Evolutionary conservation across 1,140 invertebrate genomes (phyloP), one percentile per base, ranked within the genome.

Genomic region (Cepaea nemoralis): DNA sequence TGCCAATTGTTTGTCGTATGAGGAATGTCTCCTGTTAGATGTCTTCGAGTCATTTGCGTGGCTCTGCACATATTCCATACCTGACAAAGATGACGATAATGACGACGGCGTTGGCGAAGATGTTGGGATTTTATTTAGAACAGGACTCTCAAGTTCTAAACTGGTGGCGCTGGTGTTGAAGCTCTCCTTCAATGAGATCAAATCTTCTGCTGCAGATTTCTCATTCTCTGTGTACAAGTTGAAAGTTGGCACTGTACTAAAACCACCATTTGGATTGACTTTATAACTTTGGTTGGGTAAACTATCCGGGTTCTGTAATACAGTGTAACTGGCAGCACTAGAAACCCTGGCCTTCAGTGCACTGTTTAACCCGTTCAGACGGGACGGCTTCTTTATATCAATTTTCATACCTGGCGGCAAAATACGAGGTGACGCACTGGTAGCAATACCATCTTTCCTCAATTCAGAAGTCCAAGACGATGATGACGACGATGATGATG

Each of bases 371-470:
- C 66, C 78, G 59, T 73, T 80, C 27, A n/a, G 16, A 24, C 63
- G 63, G 24, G 77, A 37, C 6, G 77, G 42, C 42, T 73, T 70
- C 40, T 80, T 80, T 5, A 80, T 71, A 73, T 80, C 78, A 50
- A 80, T 80, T 31, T 80, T 80, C n/a, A 48, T 80, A 19, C 78
- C 78, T 27, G 69, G 78, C 24, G 78, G 78, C 19, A 80, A 35
- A 55, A 80, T 80, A 39, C 78, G 67, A n/a, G 78, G 69, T 24
- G 66, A 71, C 22, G 67, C 16, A 22, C 22, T 39, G 14, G 78
- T 35, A 19, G 59, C 69, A 37, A 31, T 2, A 22, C 35, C 42
- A 33, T 71, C 78, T 37, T 50, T 35, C 22, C 24, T 80, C 8
- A 42, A 22, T 3, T 73, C 67, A 19, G 48, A 22, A 19, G 27